Percentiles rank a stretch among this genome's conserved stretches.
Conservation (phyloP, 2,797 vertebrate species). For the Anolis apletophallus region DNA sequence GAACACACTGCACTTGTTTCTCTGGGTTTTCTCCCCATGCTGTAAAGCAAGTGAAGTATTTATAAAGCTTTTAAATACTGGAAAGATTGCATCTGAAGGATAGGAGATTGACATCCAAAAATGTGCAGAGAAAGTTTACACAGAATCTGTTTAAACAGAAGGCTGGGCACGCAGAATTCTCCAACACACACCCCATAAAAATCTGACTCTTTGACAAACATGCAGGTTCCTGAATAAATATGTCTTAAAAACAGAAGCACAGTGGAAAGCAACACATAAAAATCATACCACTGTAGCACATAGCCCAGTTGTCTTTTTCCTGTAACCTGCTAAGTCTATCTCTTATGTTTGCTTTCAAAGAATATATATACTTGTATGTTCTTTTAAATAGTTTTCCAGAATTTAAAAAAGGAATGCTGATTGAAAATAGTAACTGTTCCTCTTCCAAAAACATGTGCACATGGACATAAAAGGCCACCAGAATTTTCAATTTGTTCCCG, state of each 20-base stretch:
- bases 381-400: background rate
- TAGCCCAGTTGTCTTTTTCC: slow-evolving; percentile 17
- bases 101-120: slow-evolving; percentile 14
- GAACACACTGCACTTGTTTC: slow-evolving; percentile 38
- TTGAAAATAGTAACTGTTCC: too few relatives aligned
- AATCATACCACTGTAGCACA: slow-evolving; percentile 12
- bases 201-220: background rate
- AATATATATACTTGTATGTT: too few relatives aligned
- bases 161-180: background rate
- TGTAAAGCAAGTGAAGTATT: background rate
- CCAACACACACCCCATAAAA: too few relatives aligned
- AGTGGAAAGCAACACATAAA: background rate
- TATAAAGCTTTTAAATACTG: slow-evolving; percentile 49
- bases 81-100: fast-evolving
- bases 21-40: slow-evolving; percentile 14
- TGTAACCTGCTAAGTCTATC: background rate
- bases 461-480: background rate
- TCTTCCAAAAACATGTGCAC: background rate
- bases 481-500: background rate
- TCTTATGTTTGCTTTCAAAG: background rate
- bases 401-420: background rate
- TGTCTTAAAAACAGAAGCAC: slow-evolving; percentile 1
- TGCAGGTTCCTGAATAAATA: background rate
- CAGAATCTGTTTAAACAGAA: slow-evolving; percentile 33
- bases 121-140: background rate